Evolutionary conservation across 2,113 vertebrate species (phyloP).

Genomic region (Nothoprocta pentlandii): DNA sequence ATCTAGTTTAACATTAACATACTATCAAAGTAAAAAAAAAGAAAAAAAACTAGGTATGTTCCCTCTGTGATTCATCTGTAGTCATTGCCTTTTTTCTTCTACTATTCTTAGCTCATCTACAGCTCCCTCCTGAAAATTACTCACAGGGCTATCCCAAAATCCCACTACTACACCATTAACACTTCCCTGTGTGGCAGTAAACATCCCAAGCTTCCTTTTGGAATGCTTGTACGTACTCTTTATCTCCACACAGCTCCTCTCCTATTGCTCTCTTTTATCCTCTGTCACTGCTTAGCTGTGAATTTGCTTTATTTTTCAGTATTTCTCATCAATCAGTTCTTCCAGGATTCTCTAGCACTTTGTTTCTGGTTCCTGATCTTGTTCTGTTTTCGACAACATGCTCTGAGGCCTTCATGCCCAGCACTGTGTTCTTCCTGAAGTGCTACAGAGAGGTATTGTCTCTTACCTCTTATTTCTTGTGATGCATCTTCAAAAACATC

Average conservation of each 20-base stretch:
- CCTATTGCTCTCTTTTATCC: not conserved
- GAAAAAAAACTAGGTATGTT: not conserved
- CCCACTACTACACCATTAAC: not conserved
- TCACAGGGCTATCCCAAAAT: not conserved
- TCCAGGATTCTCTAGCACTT: not conserved
- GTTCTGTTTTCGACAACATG: not conserved
- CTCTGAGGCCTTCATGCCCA: not conserved
- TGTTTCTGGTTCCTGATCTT: not conserved
- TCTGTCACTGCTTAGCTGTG: not conserved
- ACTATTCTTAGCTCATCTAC: not conserved
- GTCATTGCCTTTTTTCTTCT: not conserved
- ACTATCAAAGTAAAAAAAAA: not conserved
- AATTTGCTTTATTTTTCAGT: constrained; percentile 11
- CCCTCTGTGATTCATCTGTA: not conserved
- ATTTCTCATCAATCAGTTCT: not conserved
- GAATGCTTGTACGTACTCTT: not conserved
- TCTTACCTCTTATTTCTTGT: not conserved
- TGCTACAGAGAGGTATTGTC: not conserved
- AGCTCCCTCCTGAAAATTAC: not conserved
- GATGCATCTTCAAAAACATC: not conserved
- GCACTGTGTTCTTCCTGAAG: not conserved
- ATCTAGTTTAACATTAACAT: not conserved
- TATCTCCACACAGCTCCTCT: not conserved
- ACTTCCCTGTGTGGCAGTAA: not conserved
- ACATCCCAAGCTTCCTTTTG: not conserved